Evolutionary conservation across 2,888 invertebrate species (phyloP).

Genomic region (Aleiodes testaceus): DNA sequence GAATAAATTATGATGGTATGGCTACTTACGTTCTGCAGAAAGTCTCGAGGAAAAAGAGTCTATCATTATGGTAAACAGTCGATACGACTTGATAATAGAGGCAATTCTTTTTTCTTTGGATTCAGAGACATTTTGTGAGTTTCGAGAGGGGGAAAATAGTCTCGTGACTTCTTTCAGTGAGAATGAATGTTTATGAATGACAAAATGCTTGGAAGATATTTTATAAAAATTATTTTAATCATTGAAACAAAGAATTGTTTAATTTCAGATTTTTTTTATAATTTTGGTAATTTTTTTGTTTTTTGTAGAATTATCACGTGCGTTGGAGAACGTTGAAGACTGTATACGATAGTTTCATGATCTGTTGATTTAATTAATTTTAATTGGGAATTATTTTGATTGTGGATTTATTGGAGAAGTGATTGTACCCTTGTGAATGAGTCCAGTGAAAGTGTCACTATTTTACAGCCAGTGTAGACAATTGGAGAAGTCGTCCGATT

Average conservation of each 20-base stretch:
- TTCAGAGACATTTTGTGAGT: too few species aligned
- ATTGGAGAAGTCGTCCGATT: constrained; percentile 45
- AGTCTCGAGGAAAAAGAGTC: too few species aligned
- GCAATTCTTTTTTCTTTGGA: too few species aligned
- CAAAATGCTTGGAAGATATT: too few species aligned
- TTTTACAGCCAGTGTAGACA: constrained; percentile 46
- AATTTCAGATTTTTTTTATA: background rate
- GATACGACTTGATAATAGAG: too few species aligned
- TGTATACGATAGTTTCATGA: constrained; percentile 34
- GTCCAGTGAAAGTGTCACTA: constrained; percentile 23
- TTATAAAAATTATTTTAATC: too few species aligned
- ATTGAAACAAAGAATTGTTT: background rate
- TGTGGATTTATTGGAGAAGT: background rate
- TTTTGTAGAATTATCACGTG: too few species aligned
- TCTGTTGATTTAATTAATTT: constrained; percentile 1
- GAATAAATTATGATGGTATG: too few species aligned
- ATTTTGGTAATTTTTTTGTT: background rate
- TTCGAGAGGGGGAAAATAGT: too few species aligned
- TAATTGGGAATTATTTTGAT: background rate
- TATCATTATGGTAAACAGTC: too few species aligned
- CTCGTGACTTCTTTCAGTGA: too few species aligned
- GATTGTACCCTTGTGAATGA: constrained; percentile 22
- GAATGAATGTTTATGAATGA: too few species aligned
- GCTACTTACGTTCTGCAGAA: background rate
- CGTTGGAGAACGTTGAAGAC: constrained; percentile 26